A percentile compares a stretch with the other conserved stretches of the same genome.
Conservation (phyloP, 1,140 invertebrate genomes). For the Drosophila cardini region DNA sequence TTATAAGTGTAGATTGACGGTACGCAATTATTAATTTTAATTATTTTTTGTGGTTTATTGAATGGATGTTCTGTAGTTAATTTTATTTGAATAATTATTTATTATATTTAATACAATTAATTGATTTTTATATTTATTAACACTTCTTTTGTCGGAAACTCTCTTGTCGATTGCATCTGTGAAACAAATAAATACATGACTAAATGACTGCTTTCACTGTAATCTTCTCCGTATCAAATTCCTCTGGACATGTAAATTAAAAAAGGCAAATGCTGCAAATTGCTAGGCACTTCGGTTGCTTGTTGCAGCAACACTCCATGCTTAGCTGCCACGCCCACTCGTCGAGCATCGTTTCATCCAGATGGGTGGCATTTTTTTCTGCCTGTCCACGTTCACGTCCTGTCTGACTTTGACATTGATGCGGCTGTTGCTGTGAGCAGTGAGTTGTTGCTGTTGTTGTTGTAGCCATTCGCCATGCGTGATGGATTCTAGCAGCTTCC, state of each 20-base stretch:
- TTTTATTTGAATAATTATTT: too few species aligned
- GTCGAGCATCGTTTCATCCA: slow-evolving; percentile 15
- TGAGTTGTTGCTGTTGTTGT: slow-evolving; percentile 42
- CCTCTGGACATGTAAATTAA: slow-evolving; percentile 59
- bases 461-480: slow-evolving; percentile 59
- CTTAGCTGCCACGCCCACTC: slow-evolving; percentile 20
- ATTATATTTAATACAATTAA: too few species aligned
- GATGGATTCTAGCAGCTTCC: slow-evolving; percentile 71
- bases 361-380: slow-evolving; percentile 63
- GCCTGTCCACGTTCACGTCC: slow-evolving; percentile 58
- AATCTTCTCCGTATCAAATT: neutral
- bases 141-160: too few species aligned
- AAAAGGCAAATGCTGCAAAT: slow-evolving; percentile 58
- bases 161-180: neutral
- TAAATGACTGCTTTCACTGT: neutral
- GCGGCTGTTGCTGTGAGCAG: slow-evolving; percentile 62
- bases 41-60: too few species aligned
- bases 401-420: slow-evolving; percentile 75
- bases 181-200: slow-evolving; percentile 5
- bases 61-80: too few species aligned
- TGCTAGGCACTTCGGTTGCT: slow-evolving; percentile 47
- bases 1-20: accelerated
- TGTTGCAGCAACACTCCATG: slow-evolving; percentile 5
- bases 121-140: too few species aligned
- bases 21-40: too few species aligned